Conservation (phyloP, 2,797 vertebrate genomes). For the Synaphobranchus kaupii region DNA sequence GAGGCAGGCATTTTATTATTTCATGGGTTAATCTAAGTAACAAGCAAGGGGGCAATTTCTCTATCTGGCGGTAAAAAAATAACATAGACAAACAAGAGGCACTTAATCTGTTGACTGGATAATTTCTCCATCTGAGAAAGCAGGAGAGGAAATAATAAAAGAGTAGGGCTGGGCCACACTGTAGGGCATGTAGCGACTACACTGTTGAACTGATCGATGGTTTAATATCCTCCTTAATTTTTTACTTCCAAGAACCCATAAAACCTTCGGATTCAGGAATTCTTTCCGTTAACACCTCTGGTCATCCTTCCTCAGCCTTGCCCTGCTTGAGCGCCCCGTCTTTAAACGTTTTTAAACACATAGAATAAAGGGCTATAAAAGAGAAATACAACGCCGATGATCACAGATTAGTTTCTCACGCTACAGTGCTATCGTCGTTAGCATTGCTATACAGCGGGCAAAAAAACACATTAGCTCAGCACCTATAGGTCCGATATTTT, state of each 20-base stretch:
- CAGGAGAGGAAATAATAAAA: background rate
- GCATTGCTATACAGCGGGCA: background rate
- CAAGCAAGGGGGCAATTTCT: background rate
- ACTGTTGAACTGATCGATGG: conserved; percentile 26
- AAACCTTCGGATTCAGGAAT: background rate
- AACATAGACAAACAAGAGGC: background rate
- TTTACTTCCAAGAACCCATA: background rate
- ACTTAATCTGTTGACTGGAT: background rate
- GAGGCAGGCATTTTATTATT: background rate
- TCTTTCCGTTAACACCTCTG: background rate
- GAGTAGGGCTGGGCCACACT: background rate
- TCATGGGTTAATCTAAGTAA: background rate
- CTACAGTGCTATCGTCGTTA: background rate
- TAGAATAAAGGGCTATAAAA: background rate
- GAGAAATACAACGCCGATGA: background rate
- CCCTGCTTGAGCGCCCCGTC: background rate
- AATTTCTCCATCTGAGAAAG: conserved; percentile 6
- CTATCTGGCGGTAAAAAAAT: background rate
- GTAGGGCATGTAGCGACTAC: background rate
- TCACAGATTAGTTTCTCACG: background rate
- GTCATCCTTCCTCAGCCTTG: background rate
- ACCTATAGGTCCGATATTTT: background rate
- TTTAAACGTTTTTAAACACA: background rate
- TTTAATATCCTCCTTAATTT: conserved; percentile 12
- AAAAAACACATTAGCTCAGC: background rate